phyloP scores from a whole-genome alignment of 2,797 vertebrate species.

The Momotus momota region DNA sequence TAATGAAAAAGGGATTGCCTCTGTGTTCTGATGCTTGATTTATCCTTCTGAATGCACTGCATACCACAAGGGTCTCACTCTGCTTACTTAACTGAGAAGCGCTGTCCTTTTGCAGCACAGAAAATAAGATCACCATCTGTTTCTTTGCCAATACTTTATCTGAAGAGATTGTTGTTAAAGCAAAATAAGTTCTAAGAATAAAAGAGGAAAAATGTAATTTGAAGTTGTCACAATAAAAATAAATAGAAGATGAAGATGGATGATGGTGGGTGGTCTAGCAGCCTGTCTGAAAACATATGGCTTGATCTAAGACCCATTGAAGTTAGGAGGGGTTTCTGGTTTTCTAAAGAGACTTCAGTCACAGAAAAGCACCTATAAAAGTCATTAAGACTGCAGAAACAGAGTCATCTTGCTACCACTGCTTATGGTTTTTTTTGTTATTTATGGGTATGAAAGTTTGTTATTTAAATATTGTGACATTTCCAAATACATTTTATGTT shows the following conservation, averaged over 20 bases:
- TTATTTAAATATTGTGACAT: constrained; percentile 67
- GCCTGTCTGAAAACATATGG: constrained; percentile 18
- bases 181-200: constrained; percentile 12
- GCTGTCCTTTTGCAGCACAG: neutral
- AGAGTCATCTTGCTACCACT: neutral
- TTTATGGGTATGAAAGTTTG: neutral
- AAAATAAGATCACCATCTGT: constrained; percentile 45
- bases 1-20: neutral
- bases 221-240: constrained; percentile 27
- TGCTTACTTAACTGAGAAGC: neutral
- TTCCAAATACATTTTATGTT: constrained; percentile 30
- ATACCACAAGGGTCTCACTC: neutral
- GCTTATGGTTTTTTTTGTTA: neutral
- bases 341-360: neutral
- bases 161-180: neutral
- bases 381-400: neutral
- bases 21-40: neutral
- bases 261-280: neutral
- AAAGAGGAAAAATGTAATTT: constrained; percentile 15
- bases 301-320: neutral
- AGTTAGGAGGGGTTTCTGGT: neutral
- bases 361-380: neutral
- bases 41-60: neutral
- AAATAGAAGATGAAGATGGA: constrained; percentile 10
- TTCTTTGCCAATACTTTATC: neutral